Evolutionary conservation across 2,113 vertebrate species (phyloP).

Genomic region (Callospermophilus lateralis): DNA sequence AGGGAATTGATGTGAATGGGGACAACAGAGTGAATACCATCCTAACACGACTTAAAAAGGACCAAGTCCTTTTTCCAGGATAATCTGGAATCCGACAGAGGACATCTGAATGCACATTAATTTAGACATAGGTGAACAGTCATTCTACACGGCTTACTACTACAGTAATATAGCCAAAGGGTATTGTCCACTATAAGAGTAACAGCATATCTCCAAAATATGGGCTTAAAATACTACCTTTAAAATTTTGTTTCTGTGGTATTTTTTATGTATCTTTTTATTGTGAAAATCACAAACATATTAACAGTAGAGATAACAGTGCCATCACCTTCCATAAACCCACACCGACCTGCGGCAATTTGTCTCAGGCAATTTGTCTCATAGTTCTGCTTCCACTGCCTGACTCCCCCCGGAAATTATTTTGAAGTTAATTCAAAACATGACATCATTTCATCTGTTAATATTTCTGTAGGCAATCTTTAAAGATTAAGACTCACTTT

Average conservation of each 20-base stretch:
- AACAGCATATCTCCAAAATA: background rate
- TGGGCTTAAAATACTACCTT: background rate
- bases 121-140: background rate
- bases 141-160: background rate
- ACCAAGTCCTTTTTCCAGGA: too few species aligned
- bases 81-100: background rate
- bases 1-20: background rate
- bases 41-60: background rate
- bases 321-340: background rate
- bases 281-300: background rate
- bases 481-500: background rate
- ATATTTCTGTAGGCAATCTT: background rate
- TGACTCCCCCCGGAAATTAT: background rate
- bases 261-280: background rate
- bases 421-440: conserved; percentile 12
- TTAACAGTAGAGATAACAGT: background rate
- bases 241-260: background rate
- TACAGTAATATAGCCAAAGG: background rate
- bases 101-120: background rate
- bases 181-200: conserved; percentile 11
- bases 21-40: background rate
- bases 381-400: background rate
- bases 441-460: conserved; percentile 43
- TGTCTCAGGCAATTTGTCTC: background rate
- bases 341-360: background rate